Conservation (phyloP, 2,888 invertebrate genomes). For the Tiliacea aurago region DNA sequence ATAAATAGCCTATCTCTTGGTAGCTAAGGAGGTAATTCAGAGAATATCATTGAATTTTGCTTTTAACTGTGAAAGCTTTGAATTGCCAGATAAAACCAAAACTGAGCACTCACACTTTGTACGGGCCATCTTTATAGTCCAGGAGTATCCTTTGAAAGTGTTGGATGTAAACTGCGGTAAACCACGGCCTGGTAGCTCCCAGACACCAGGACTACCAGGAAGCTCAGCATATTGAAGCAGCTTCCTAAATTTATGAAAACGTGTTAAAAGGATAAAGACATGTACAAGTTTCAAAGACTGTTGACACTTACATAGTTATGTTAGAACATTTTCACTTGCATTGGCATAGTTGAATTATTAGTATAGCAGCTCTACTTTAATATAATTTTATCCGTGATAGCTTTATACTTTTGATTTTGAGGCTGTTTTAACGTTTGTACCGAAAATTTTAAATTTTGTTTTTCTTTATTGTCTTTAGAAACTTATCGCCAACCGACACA, state of each 20-base stretch:
- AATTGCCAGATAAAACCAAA: not conserved
- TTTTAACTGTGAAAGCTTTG: not conserved
- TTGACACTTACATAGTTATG: not conserved
- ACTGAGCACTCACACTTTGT: constrained; percentile 6
- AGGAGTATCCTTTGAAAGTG: constrained; percentile 1
- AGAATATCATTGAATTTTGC: not conserved
- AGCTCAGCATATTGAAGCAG: not conserved
- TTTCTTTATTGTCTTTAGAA: not conserved
- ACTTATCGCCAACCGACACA: not conserved
- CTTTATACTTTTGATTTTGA: not conserved
- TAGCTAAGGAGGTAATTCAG: not conserved
- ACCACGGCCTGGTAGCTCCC: not conserved
- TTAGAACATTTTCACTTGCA: not conserved
- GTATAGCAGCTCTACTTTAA: not conserved
- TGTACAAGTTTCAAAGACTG: not conserved
- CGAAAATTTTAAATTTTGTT: not conserved
- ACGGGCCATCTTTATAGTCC: constrained; percentile 5
- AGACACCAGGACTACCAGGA: too few relatives aligned
- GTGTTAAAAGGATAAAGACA: not conserved
- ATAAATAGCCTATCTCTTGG: too few relatives aligned
- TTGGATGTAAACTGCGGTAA: not conserved
- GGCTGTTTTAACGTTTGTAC: not conserved
- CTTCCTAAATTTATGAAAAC: not conserved
- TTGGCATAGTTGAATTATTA: not conserved
- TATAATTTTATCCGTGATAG: not conserved